Evolutionary conservation across 2,113 vertebrate species (phyloP), one percentile per base, ranked within the genome.

Genomic region (Telmatochromis bifrenatus): DNA sequence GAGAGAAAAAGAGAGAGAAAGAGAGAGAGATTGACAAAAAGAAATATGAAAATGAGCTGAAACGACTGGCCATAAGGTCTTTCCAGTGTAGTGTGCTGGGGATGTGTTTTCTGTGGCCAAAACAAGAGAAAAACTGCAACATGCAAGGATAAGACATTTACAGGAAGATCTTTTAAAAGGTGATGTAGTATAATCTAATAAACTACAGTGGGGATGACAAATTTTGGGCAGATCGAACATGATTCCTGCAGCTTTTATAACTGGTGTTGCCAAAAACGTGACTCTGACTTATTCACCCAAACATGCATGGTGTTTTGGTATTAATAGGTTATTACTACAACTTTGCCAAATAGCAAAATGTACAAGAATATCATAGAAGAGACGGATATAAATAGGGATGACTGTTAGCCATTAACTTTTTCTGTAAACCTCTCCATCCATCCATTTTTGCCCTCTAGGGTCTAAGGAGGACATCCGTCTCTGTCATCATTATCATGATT

Each of bases 401-500:
- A 54, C 21, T 79, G 53, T 60, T 45, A 87, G 35, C 39, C 19
- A 14, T 81, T 68, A 81, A 79, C 70, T 77, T 82, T 82, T 68
- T 49, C 45, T 47, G 19, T 15, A 84, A 51, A 83, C 81, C 23
- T 80, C 42, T 84, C 81, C 83, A 88, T 92, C 87, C 88, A 92
- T 92, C 89, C 70, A 49, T 92, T 90, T 91, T 84, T 65, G 21
- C 77, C 82, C 56, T 54, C 70, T 81, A 82, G 73, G 84, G 80
- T 85, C 81, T 51, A 82, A 81, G 49, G 82, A 89, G 60, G 45
- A 7, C 7, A 93, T 96, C 83, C 47, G 88, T 95, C 93, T 93
- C 81, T 91, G 88, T 93, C 90, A 79, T 90, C 42, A 42, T 94
- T 91, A 90, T 83, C 89, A 35, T 86, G 87, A 93, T 92, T 80